Percentiles rank a stretch among this genome's conserved stretches.
These are phyloP conservation scores for Lineus longissimus DNA, from an alignment of 1,140 invertebrate genomes.

Conservation along the genomic window DNA sequence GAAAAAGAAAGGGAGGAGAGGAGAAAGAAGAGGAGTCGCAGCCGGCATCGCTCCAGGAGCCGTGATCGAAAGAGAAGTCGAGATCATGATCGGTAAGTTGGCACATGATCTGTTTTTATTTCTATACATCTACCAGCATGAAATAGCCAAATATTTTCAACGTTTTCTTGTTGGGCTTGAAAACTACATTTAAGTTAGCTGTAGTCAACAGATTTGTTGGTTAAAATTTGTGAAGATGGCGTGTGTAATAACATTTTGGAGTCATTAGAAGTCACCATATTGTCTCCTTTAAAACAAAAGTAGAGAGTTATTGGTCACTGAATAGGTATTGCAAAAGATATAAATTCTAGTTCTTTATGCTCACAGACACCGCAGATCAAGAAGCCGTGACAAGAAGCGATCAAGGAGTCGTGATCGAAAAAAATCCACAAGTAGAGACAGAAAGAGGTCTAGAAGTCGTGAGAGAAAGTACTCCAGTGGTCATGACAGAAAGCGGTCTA, in stretches of 20 bases:
- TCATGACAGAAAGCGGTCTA: background rate
- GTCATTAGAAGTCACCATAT: background rate
- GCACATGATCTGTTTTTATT: too few species aligned
- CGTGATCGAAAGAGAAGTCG: slow-evolving; percentile 23
- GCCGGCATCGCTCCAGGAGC: slow-evolving; percentile 24
- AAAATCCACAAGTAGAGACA: background rate
- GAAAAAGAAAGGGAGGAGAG: slow-evolving; percentile 11
- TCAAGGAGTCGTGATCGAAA: background rate
- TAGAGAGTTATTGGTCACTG: too few species aligned
- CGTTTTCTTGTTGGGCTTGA: background rate
- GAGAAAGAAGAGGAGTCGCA: slow-evolving; percentile 19
- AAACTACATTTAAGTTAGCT: background rate
- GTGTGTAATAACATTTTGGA: background rate
- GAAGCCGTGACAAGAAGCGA: background rate
- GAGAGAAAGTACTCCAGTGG: background rate
- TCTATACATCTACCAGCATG: too few species aligned
- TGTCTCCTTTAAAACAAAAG: too few species aligned
- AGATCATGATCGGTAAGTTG: slow-evolving; percentile 8
- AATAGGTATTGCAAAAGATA: too few species aligned
- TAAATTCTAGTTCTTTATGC: too few species aligned
- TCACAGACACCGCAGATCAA: background rate
- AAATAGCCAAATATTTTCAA: background rate
- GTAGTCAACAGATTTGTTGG: background rate
- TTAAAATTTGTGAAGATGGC: background rate
- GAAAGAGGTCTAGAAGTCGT: background rate